Percentiles rank a stretch among this genome's conserved stretches.
phyloP scores from a whole-genome alignment of 2,797 vertebrate species.

The Cheracebus regulus region DNA sequence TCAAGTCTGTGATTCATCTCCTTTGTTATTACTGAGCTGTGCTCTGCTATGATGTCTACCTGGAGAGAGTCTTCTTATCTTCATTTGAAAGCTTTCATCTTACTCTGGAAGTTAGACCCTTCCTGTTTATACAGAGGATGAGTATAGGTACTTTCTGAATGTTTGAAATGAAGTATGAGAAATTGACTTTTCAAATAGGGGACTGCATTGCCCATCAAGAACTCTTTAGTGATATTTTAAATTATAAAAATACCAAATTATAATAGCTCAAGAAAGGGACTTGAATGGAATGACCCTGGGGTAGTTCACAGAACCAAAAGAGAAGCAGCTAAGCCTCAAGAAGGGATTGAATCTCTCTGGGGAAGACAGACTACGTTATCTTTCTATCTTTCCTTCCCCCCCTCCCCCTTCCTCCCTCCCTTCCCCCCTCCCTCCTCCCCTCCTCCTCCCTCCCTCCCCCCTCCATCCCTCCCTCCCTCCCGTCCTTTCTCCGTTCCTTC shows the following conservation, averaged over 20 bases:
- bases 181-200: not conserved
- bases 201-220: not conserved
- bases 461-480: no score
- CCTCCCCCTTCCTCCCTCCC: rapidly evolving
- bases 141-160: not conserved
- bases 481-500: no score
- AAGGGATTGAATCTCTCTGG: not conserved
- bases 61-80: not conserved
- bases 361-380: not conserved
- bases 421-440: rapidly evolving
- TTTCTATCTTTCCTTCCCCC: not conserved
- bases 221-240: not conserved
- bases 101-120: not conserved
- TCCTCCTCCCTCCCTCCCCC: rapidly evolving
- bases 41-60: not conserved
- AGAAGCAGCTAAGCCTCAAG: not conserved
- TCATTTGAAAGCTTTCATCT: not conserved
- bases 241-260: not conserved
- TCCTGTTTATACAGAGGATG: not conserved
- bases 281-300: not conserved
- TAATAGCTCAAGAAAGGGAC: not conserved
- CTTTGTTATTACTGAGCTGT: not conserved
- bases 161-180: not conserved
- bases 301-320: not conserved
- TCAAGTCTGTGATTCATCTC: not conserved